phyloP scores from a whole-genome alignment of 2,888 invertebrate species.

The Caenorhabditis doughertyi region DNA sequence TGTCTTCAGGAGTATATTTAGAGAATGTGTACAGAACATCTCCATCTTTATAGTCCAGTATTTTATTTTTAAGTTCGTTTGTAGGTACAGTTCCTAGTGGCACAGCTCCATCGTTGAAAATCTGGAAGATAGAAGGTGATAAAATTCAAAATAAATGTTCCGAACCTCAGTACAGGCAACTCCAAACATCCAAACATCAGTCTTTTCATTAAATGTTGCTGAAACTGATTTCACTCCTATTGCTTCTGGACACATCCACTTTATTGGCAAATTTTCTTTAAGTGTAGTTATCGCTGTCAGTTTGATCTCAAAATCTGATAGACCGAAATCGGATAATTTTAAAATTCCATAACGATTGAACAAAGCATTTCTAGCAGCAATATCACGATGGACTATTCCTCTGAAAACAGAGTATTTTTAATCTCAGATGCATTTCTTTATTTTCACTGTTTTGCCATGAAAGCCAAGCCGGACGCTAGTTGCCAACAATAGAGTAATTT shows the following conservation, averaged over 20 bases:
- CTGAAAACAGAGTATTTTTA: no score
- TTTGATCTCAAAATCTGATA: conserved; percentile 30
- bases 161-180: conserved; percentile 57
- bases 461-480: conserved; percentile 25
- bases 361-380: conserved; percentile 63
- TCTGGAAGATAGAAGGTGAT: no score
- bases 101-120: conserved; percentile 41
- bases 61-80: background rate
- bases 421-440: background rate
- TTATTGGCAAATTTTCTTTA: background rate
- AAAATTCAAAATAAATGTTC: no score
- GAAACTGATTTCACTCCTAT: background rate
- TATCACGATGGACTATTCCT: conserved; percentile 62
- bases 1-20: background rate
- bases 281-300: background rate
- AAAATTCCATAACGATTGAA: conserved; percentile 57
- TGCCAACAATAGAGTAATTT: conserved; percentile 55
- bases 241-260: conserved; percentile 52
- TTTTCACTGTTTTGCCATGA: conserved; percentile 34
- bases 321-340: conserved; percentile 57
- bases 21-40: background rate
- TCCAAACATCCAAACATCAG: conserved; percentile 62
- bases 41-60: background rate
- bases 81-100: conserved; percentile 5
- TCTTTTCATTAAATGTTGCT: conserved; percentile 47